Evolutionary conservation across 1,140 invertebrate genomes (phyloP).

Genomic region (Nasonia giraulti): DNA sequence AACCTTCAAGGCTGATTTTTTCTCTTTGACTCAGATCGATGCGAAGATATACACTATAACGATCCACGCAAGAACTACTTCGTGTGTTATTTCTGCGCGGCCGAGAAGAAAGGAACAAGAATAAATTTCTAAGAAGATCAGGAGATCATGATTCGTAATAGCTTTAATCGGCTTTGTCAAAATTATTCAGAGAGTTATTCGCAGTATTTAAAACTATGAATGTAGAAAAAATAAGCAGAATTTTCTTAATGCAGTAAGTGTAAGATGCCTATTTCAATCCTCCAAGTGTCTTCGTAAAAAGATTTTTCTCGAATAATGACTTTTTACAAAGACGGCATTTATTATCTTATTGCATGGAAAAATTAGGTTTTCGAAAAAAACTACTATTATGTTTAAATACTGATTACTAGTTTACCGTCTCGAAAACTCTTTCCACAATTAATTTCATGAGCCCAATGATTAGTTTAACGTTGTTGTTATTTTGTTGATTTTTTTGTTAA

Average conservation of each 20-base stretch:
- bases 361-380: neutral
- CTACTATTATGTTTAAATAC: neutral
- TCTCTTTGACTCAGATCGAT: neutral
- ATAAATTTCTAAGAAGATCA: neutral
- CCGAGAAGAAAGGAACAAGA: neutral
- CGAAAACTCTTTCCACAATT: neutral
- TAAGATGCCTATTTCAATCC: too few species aligned
- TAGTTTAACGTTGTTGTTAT: neutral
- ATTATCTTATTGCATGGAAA: neutral
- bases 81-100: neutral
- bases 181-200: neutral
- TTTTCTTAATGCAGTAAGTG: too few species aligned
- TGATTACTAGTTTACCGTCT: neutral
- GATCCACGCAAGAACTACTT: neutral
- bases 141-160: neutral
- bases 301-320: neutral
- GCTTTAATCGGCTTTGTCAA: neutral
- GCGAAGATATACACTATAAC: neutral
- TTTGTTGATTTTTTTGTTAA: constrained; percentile 8
- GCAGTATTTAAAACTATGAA: too few species aligned
- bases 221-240: too few species aligned
- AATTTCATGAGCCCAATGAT: neutral
- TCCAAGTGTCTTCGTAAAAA: too few species aligned
- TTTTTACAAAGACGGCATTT: neutral
- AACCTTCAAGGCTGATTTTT: neutral